A percentile compares a stretch with the other conserved stretches of the same genome.
Conservation (phyloP, 2,797 vertebrate genomes). For the Kryptolebias ocellatus region DNA sequence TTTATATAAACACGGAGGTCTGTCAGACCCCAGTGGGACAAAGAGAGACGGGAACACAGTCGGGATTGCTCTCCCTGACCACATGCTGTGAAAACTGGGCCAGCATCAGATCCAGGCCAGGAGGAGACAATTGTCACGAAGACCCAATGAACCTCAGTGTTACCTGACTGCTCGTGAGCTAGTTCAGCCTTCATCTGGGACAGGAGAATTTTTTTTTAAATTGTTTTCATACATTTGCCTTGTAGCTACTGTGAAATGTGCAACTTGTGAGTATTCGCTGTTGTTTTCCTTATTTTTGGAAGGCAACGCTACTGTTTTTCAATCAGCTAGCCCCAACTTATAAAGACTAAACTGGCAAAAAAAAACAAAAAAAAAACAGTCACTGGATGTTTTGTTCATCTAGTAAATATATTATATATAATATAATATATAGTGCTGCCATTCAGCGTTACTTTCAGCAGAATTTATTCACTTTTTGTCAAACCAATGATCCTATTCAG, state of each 20-base stretch:
- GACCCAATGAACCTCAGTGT: conserved; percentile 13
- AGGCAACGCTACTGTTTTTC: background rate
- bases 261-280: conserved; percentile 4
- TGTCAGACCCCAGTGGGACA: conserved; percentile 15
- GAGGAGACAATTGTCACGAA: conserved; percentile 8
- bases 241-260: conserved; percentile 17
- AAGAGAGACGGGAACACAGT: conserved; percentile 15
- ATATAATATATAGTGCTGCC: too few species aligned
- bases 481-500: too few species aligned
- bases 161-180: conserved; percentile 16
- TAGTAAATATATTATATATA: too few species aligned
- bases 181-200: conserved; percentile 11
- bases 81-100: conserved; percentile 31
- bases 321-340: background rate
- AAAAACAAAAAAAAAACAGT: background rate
- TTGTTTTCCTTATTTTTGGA: conserved; percentile 9
- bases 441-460: too few species aligned
- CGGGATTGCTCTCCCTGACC: conserved; percentile 35
- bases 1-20: conserved; percentile 70
- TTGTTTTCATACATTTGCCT: conserved; percentile 21
- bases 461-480: too few species aligned
- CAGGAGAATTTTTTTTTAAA: conserved; percentile 3
- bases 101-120: conserved; percentile 1
- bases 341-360: conserved; percentile 9
- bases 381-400: too few species aligned